Conservation (phyloP, 2,113 vertebrate genomes). For the Scolopax mira region DNA sequence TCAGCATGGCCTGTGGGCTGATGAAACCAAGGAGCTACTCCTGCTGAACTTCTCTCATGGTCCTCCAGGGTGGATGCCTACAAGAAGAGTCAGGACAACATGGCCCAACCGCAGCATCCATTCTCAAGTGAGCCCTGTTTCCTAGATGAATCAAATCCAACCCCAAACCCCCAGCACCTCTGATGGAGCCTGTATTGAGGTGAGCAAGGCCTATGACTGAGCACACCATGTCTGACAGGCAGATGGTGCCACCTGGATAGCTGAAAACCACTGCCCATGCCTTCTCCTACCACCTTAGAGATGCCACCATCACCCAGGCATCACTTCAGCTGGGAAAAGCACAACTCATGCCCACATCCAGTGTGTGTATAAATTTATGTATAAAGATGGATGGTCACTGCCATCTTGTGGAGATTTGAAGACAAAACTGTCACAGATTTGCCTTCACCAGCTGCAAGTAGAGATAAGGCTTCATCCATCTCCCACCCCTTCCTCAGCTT, state of each 20-base stretch:
- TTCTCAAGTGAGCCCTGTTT: not conserved
- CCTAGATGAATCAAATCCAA: not conserved
- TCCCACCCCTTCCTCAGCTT: not conserved
- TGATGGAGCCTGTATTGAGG: not conserved
- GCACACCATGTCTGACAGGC: too few species aligned
- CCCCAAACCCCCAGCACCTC: not conserved
- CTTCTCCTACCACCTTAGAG: not conserved
- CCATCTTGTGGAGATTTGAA: not conserved
- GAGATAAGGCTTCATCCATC: not conserved
- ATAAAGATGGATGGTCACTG: not conserved
- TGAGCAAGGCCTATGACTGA: not conserved
- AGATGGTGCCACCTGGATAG: not conserved
- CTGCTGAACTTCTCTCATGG: not conserved
- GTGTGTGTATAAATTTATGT: fast-evolving
- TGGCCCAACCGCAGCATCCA: not conserved
- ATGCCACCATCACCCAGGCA: not conserved
- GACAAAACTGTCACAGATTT: not conserved
- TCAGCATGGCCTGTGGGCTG: not conserved
- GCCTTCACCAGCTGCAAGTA: not conserved
- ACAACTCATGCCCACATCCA: not conserved
- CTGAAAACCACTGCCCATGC: not conserved
- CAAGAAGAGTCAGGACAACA: not conserved
- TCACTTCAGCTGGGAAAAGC: not conserved
- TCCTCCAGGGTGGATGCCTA: not conserved
- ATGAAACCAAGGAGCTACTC: not conserved